Evolutionary conservation across 2,888 invertebrate species (phyloP).

Genomic region (Dyspetes luteomarginatus): DNA sequence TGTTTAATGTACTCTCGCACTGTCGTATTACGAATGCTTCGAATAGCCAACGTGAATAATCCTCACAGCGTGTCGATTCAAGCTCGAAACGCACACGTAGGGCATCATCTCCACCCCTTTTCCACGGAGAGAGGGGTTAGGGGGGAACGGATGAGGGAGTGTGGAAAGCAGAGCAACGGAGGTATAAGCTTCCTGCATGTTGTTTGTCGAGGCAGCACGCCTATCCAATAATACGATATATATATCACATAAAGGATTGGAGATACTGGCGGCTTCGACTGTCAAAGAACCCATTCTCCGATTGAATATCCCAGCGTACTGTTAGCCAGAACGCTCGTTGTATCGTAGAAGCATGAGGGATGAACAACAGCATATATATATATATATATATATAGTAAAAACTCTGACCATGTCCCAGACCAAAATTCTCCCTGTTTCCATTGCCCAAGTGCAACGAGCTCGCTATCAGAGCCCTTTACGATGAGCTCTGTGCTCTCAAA

Average conservation of each 20-base stretch:
- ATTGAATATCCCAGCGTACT: conserved; percentile 47
- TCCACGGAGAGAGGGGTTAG: neutral
- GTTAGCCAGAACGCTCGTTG: conserved; percentile 37
- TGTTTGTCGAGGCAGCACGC: conserved; percentile 38
- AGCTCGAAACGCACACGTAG: conserved; percentile 50
- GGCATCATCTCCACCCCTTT: conserved; percentile 47
- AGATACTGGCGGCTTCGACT: conserved; percentile 27
- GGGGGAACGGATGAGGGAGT: too few relatives aligned
- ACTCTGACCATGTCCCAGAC: too few relatives aligned
- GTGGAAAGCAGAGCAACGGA: neutral
- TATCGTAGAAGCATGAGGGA: conserved; percentile 32
- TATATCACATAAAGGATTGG: conserved; percentile 23
- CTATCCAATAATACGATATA: conserved; percentile 16
- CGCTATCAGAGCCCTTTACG: conserved; percentile 30
- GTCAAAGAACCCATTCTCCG: conserved; percentile 62
- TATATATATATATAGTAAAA: conserved; percentile 1
- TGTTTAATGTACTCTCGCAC: conserved; percentile 46
- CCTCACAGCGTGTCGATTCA: conserved; percentile 48
- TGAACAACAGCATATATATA: neutral
- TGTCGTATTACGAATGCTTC: conserved; percentile 51
- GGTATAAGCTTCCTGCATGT: conserved; percentile 22
- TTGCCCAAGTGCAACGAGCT: neutral
- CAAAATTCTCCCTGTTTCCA: conserved; percentile 36
- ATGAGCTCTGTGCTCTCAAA: conserved; percentile 40
- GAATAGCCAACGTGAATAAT: conserved; percentile 51